Percentiles rank a stretch among this genome's conserved stretches.
These are phyloP conservation scores for Erebia aethiops DNA, from an alignment of 2,888 invertebrate genomes.

Conservation along the genomic window DNA sequence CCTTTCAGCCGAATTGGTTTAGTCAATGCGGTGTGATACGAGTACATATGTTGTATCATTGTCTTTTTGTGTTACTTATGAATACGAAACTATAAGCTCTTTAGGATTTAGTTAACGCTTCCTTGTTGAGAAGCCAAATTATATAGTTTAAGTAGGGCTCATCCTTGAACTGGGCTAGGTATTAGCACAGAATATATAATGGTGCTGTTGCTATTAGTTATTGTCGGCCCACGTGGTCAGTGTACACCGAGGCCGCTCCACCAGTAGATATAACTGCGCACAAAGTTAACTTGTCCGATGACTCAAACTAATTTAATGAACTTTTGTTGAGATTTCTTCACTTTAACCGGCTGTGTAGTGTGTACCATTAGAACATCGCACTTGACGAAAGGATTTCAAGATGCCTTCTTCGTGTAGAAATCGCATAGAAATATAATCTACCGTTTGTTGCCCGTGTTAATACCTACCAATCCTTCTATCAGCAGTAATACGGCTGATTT, in stretches of 20 bases:
- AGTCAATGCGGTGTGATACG: too few species aligned
- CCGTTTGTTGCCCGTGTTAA: too few species aligned
- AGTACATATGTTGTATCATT: too few species aligned
- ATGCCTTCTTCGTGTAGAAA: background rate
- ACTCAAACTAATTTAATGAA: background rate
- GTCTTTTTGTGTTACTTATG: background rate
- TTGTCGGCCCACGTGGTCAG: background rate
- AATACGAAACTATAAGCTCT: background rate
- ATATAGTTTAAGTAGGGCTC: background rate
- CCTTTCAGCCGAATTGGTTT: too few species aligned
- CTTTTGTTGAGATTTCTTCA: background rate
- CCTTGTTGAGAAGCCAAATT: background rate
- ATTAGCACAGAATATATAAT: background rate
- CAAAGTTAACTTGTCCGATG: conserved; percentile 1
- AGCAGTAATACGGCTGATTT: too few species aligned
- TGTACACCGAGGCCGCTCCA: background rate
- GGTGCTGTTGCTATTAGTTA: background rate
- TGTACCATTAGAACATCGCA: background rate
- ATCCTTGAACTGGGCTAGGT: conserved; percentile 15
- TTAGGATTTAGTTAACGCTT: background rate
- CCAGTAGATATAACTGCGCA: background rate
- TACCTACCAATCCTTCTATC: too few species aligned
- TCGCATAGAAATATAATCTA: too few species aligned
- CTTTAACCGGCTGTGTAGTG: background rate
- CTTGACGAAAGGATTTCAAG: background rate